Evolutionary conservation across 2,113 vertebrate genomes (phyloP).

Genomic region (Pseudopipra pipra): DNA sequence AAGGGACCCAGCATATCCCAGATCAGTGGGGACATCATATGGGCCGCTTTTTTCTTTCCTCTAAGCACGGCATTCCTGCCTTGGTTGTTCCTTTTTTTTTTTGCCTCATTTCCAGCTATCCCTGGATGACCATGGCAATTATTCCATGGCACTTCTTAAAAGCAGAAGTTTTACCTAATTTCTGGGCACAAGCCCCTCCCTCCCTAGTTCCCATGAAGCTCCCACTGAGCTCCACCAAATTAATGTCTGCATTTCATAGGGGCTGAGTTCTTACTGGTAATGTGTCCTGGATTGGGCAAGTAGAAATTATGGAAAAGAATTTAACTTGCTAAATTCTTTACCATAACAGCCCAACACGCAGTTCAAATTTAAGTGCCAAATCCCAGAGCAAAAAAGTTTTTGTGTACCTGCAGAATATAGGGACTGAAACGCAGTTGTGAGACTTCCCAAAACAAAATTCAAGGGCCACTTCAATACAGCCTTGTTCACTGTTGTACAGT

Average conservation of each 20-base stretch:
- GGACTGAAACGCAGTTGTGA: not conserved
- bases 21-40: not conserved
- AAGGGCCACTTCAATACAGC: not conserved
- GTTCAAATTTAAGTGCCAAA: not conserved
- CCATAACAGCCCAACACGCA: not conserved
- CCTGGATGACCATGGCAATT: not conserved
- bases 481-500: not conserved
- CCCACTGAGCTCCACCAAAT: not conserved
- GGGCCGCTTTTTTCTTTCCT: not conserved
- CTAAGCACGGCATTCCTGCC: not conserved
- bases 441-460: not conserved
- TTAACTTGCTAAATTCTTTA: not conserved
- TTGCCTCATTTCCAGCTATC: not conserved
- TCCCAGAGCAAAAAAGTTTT: not conserved
- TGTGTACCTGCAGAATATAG: not conserved
- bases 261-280: not conserved
- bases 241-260: not conserved
- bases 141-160: not conserved
- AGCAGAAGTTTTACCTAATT: not conserved
- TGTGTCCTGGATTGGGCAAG: not conserved
- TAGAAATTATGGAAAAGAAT: not conserved
- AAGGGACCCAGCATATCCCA: fast-evolving
- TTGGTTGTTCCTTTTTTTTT: not conserved
- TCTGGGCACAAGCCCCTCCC: not conserved
- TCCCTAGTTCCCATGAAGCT: not conserved